A percentile compares a stretch with the other conserved stretches of the same genome.
Evolutionary conservation across 2,113 vertebrate genomes (phyloP).

Genomic region (Sminthopsis crassicaudata): DNA sequence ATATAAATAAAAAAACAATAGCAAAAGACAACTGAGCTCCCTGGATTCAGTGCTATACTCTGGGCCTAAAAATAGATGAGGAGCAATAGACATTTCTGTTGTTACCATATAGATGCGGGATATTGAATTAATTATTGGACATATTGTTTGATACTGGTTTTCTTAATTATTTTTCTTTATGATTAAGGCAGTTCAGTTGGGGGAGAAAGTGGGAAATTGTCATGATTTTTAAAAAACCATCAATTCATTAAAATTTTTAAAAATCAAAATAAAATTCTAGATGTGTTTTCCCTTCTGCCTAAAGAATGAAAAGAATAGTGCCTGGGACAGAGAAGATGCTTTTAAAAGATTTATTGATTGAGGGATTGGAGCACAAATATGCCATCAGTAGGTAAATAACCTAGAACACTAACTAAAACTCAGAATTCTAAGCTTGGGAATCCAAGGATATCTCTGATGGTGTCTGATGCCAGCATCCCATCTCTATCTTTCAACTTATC

Average conservation of each 20-base stretch:
- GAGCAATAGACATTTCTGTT: neutral
- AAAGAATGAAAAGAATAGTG: conserved; percentile 19
- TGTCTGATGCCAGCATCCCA: conserved; percentile 18
- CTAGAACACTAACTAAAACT: neutral
- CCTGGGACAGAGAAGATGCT: neutral
- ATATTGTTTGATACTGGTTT: neutral
- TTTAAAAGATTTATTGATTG: neutral
- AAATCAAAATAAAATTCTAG: conserved; percentile 41
- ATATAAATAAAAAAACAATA: neutral
- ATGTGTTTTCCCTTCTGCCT: neutral
- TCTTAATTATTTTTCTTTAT: neutral
- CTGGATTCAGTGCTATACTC: neutral
- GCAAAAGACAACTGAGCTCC: neutral
- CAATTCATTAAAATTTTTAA: conserved; percentile 9
- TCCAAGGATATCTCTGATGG: conserved; percentile 15
- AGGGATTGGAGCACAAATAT: conserved; percentile 40
- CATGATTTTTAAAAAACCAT: neutral
- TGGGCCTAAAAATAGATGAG: neutral
- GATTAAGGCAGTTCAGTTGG: neutral
- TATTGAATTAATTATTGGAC: neutral
- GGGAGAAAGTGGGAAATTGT: neutral
- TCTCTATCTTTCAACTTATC: conserved; percentile 31
- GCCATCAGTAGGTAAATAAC: conserved; percentile 49
- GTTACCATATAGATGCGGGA: neutral
- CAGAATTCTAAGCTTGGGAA: neutral